Percentiles rank a stretch among this genome's conserved stretches.
phyloP scores from a whole-genome alignment of 2,797 vertebrate genomes.

The Anabacerthia variegaticeps region DNA sequence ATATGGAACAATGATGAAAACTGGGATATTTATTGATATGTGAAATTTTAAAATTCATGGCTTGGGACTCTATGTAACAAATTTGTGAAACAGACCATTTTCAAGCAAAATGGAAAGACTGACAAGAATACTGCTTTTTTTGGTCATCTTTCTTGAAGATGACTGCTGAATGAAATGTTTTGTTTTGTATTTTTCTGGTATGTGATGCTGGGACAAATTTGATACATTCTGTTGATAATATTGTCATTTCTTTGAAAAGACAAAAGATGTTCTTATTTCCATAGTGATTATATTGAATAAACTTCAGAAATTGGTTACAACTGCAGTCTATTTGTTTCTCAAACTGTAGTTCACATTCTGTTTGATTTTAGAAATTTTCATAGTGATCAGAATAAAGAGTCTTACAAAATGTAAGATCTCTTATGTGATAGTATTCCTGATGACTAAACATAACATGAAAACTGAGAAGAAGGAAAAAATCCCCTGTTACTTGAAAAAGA shows the following conservation, averaged over 20 bases:
- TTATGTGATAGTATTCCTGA: background rate
- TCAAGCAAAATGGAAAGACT: background rate
- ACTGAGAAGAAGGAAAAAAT: background rate
- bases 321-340: background rate
- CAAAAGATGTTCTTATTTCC: background rate
- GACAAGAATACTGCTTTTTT: background rate
- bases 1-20: background rate
- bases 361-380: background rate
- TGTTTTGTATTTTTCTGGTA: background rate
- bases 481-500: background rate
- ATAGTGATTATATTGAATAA: background rate
- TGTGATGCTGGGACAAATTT: background rate
- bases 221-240: background rate
- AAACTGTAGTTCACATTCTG: background rate
- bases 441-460: background rate
- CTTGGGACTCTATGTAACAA: background rate
- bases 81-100: background rate
- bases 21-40: background rate
- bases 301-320: background rate
- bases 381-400: background rate
- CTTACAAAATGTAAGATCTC: background rate
- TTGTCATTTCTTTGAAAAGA: background rate
- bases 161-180: background rate
- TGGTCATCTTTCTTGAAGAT: background rate
- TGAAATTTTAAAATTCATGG: background rate